phyloP scores from a whole-genome alignment of 2,888 invertebrate genomes.

The Drosophila acutilabella region DNA sequence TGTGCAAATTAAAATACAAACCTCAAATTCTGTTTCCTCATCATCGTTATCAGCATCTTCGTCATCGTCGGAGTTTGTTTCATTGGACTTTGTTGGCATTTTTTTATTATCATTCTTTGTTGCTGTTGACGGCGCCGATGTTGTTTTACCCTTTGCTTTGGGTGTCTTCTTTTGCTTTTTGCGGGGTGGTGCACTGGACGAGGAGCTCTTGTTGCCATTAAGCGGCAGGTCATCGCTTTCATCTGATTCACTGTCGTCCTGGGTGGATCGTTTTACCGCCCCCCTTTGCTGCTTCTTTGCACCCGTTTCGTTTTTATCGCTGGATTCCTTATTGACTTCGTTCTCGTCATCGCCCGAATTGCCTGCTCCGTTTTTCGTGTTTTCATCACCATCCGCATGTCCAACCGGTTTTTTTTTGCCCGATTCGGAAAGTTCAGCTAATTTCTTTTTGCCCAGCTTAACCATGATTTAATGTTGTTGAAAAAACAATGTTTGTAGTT shows the following conservation, averaged over 20 bases:
- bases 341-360: slow-evolving; percentile 42
- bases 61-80: slow-evolving; percentile 30
- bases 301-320: slow-evolving; percentile 44
- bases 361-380: slow-evolving; percentile 61
- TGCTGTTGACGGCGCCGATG: background rate
- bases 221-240: slow-evolving; percentile 76
- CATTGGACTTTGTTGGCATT: slow-evolving; percentile 5
- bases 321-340: slow-evolving; percentile 26
- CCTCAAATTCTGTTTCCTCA: slow-evolving; percentile 82
- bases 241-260: slow-evolving; percentile 39
- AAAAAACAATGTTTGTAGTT: slow-evolving; percentile 7
- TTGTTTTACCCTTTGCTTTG: slow-evolving; percentile 34
- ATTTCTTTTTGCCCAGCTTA: slow-evolving; percentile 81
- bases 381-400: slow-evolving; percentile 71
- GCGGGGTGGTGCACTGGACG: slow-evolving; percentile 72
- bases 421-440: slow-evolving; percentile 69
- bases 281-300: slow-evolving; percentile 34
- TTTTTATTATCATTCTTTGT: slow-evolving; percentile 32
- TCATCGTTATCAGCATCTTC: slow-evolving; percentile 83
- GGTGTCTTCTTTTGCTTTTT: slow-evolving; percentile 55
- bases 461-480: slow-evolving; percentile 64
- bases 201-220: slow-evolving; percentile 79
- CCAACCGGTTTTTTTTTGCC: slow-evolving; percentile 78
- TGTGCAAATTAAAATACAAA: slow-evolving; percentile 11
- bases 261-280: background rate